phyloP scores from a whole-genome alignment of 2,113 vertebrate species.

The Lepisosteus osseus region DNA sequence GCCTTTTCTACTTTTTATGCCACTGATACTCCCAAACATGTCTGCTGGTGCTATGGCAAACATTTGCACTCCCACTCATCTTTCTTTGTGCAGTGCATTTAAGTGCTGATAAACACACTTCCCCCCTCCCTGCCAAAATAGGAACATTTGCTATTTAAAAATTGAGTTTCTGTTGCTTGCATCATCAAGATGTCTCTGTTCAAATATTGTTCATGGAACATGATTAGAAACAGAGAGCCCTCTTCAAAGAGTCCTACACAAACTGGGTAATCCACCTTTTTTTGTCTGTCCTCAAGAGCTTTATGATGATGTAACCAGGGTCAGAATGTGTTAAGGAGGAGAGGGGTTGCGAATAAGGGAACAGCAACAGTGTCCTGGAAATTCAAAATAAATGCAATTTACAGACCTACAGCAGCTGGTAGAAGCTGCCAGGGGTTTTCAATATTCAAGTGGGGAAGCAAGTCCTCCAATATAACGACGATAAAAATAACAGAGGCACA shows the following conservation, averaged over 20 bases:
- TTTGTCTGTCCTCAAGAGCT: background rate
- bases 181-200: slow-evolving; percentile 41
- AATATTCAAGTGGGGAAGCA: no score
- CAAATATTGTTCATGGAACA: slow-evolving; percentile 33
- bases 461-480: no score
- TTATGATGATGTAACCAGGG: background rate
- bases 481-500: no score
- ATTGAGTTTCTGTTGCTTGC: slow-evolving; percentile 32
- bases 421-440: no score
- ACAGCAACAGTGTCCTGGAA: background rate
- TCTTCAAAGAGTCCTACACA: background rate
- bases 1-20: slow-evolving; percentile 17
- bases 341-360: background rate
- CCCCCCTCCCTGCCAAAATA: slow-evolving; percentile 46
- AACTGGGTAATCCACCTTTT: background rate
- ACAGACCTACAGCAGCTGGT: no score
- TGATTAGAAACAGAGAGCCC: background rate
- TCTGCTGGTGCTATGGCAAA: slow-evolving; percentile 30
- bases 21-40: slow-evolving; percentile 21
- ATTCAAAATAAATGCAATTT: background rate
- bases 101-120: slow-evolving; percentile 43
- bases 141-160: slow-evolving; percentile 48
- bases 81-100: slow-evolving; percentile 30
- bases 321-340: background rate
- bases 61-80: slow-evolving; percentile 32